These are phyloP conservation scores for Oenanthe melanoleuca DNA, from an alignment of 2,113 vertebrate species.

Conservation along the genomic window DNA sequence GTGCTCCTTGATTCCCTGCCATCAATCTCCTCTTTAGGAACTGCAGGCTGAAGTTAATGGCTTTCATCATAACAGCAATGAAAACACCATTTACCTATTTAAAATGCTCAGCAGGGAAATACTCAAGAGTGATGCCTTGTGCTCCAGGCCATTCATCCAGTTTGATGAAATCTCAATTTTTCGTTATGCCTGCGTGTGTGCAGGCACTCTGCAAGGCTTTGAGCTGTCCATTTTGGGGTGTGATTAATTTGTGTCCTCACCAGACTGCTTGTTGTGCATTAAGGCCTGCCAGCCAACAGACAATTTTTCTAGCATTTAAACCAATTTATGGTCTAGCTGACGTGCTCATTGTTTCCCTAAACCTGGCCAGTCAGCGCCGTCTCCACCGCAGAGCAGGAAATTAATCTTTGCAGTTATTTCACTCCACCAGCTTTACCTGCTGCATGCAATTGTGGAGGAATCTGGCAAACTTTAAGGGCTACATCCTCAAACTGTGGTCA, in stretches of 20 bases:
- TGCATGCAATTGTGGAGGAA: not conserved
- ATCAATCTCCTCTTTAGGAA: not conserved
- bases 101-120: not conserved
- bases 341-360: not conserved
- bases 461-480: not conserved
- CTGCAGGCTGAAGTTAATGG: not conserved
- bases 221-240: not conserved
- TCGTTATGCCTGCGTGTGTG: accelerated
- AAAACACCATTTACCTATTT: conserved; percentile 36
- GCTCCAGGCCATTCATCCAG: conserved; percentile 5
- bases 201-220: not conserved
- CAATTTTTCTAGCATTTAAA: conserved; percentile 47
- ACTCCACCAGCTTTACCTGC: conserved; percentile 29
- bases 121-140: not conserved
- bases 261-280: not conserved
- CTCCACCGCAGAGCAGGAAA: conserved; percentile 42
- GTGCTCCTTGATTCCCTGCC: not conserved
- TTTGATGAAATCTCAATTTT: not conserved
- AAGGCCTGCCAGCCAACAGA: not conserved
- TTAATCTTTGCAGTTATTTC: conserved; percentile 18
- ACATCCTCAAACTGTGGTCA: not conserved
- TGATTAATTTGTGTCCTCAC: conserved; percentile 3
- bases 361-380: conserved; percentile 2
- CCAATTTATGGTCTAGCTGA: conserved; percentile 32
- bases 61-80: not conserved